Evolutionary conservation across 2,113 vertebrate genomes (phyloP), one percentile per base, ranked within the genome.

Genomic region (Coreoperca whiteheadi): DNA sequence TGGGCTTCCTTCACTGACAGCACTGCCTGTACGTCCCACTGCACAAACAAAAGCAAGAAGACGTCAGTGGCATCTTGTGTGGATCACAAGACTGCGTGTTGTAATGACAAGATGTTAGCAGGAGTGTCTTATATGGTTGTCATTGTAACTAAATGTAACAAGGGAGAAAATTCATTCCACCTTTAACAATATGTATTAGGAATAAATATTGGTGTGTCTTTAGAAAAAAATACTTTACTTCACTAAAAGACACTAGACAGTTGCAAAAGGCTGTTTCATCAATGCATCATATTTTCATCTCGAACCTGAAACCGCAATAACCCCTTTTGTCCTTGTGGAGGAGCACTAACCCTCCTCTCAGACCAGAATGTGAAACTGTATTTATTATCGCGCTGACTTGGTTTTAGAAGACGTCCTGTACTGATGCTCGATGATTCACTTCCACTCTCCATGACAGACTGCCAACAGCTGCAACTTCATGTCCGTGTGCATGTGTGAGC

Each of bases 381-480:
- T 32, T 7, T 37, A 39, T 48, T 11, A 14, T 21, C 76, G 28
- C 0, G 1, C 56, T 71, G 66, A 71, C 34, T 75, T 43, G 32
- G 15, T 39, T 61, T 51, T 7, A 60, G 53, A 53, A 68, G 41
- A 39, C 20, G 30, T 73, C 77, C 57, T 63, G 70, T 83, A 86
- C 74, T 81, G 82, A 91, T 75, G 50, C 88, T 81, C 51, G 43
- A 77, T 90, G 85, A 84, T 79, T 84, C 76, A 84, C 87, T 81
- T 89, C 81, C 85, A 64, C 73, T 76, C 64, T 66, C 74, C 16
- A 39, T 93, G 92, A 95, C 78, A 63, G 91, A 93, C 87, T 78
- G 77, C 78, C 82, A 87, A 83, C 95, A 95, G 94, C 95, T 94
- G 95, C 89, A 80, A 43, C 66, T 77, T 7, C 39, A 25, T 37